Base-by-base conservation (phyloP, 2,888 invertebrate species). In the Drosophila borborema region DNA sequence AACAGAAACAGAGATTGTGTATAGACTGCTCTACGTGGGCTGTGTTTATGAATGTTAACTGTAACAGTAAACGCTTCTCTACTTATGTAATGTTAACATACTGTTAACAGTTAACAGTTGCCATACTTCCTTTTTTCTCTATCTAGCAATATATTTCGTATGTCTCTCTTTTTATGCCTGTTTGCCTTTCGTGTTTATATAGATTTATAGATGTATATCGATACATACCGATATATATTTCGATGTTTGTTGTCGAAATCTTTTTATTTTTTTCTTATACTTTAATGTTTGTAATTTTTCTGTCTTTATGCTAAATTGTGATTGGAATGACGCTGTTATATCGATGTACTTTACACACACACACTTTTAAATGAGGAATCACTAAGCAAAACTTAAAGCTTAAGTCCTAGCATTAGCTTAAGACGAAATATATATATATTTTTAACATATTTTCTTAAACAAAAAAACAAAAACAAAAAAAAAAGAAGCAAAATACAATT, bases 261-360 rank as follows among this genome's bases (percentile, higher is more conserved):
- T 3, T 49, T 66, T 51, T 2, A 12, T 58, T 10, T 45, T 28
- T 41, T 16, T 14, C 16, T 14, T 10, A 14, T 23, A 23, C 51
- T 51, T 48, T 36, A 62, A 20, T n/a, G 20, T 62, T 34, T 45
- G 31, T n/a, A n/a, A 36, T 62, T 45, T 74, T 70, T 60, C 43
- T 56, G 64, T 64, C 53, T 46, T 60, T 66, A 34, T 70, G 64
- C 66, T 64, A 68, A 79, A 75, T 80, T 78, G 77, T 78, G 80
- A 79, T 78, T 71, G 55, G 55, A 65, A 74, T 74, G 64, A 78
- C 59, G 54, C 59, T 77, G 78, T 76, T 78, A 65, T 65, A 78
- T 74, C 62, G 59, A 77, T 78, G 76, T 77, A 78, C 67, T 77
- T 78, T 76, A 68, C 59, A 62, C 61, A 63, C 54, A 55, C 46